Base-by-base conservation (phyloP, 2,113 vertebrate genomes). In the Argyrosomus japonicus region DNA sequence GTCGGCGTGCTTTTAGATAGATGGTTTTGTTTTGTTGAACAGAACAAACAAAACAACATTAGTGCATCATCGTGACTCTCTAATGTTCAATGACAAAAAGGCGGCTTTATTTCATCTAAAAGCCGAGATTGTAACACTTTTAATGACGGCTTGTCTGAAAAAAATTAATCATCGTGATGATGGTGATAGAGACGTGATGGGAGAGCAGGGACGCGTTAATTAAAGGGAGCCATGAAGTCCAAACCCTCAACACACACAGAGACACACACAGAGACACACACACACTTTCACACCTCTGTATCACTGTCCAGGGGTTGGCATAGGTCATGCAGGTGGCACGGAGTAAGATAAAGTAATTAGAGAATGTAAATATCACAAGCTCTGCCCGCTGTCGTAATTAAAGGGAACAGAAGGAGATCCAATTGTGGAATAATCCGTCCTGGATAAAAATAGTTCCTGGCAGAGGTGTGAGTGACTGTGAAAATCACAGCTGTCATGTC, bases 321-420 rank as follows among this genome's bases (percentile, higher is more conserved):
- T 6, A 64, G 89, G 86, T 90, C 75, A 68, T 3, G 43, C 74
- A 90, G 90, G 90, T 86, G 73, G 75, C 75, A 62, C 25, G 15
- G 27, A 51, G 51, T 90, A 84, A 91, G 77, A 87, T 57, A 73
- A 81, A 83, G 77, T 93, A 93, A 95, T 95, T 91, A 93, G 79
- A 79, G 60, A 89, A 88, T 69, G 89, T 92, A 94, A 93, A 94
- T 93, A 94, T 88, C 90, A 92, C 81, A 58, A 71, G 80, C 84
- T 82, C 72, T 47, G 73, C 64, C 74, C 23, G 57, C 83, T 25
- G 85, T 50, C n/a, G 43, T 92, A 89, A 95, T 94, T 91, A 89
- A 91, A 89, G 54, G 27, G 68, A 89, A 69, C 82, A 88, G 81
- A 86, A 84, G 84, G 85, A 70, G 74, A 87, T 83, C 21, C 45